Evolutionary conservation across 2,113 vertebrate species (phyloP).

Genomic region (Mesitornis unicolor): DNA sequence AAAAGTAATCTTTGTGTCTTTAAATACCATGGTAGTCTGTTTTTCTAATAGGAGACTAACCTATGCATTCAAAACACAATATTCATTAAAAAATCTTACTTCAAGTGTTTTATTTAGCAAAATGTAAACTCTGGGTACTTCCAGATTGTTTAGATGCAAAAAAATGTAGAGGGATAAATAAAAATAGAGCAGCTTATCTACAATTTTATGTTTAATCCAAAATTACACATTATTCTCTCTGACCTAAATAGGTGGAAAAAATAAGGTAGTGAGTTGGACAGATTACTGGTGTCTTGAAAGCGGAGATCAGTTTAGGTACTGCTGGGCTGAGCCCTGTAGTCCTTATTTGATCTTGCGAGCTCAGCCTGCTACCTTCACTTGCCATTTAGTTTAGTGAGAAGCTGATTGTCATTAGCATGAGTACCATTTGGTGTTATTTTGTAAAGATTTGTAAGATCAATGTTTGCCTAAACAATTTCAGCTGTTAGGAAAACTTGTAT

Average conservation of each 20-base stretch:
- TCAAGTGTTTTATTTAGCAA: neutral
- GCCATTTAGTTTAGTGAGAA: neutral
- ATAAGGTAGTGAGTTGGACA: neutral
- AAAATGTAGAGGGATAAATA: neutral
- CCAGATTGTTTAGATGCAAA: neutral
- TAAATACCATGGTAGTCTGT: neutral
- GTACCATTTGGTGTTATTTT: neutral
- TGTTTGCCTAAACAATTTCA: neutral
- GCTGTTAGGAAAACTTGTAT: neutral
- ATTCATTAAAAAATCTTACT: neutral
- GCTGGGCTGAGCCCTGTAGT: neutral
- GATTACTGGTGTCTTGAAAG: neutral
- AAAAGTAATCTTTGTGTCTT: neutral
- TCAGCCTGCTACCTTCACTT: neutral
- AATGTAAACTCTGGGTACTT: neutral
- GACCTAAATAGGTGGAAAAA: neutral
- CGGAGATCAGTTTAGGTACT: neutral
- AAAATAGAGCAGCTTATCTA: conserved; percentile 16
- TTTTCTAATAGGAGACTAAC: conserved; percentile 1
- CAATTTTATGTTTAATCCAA: neutral
- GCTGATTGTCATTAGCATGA: neutral
- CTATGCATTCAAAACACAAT: neutral
- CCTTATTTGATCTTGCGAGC: neutral
- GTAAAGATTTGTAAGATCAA: neutral
- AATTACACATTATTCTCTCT: neutral